Evolutionary conservation across 2,888 invertebrate species (phyloP).

Genomic region (Phrixothrix hirtus): DNA sequence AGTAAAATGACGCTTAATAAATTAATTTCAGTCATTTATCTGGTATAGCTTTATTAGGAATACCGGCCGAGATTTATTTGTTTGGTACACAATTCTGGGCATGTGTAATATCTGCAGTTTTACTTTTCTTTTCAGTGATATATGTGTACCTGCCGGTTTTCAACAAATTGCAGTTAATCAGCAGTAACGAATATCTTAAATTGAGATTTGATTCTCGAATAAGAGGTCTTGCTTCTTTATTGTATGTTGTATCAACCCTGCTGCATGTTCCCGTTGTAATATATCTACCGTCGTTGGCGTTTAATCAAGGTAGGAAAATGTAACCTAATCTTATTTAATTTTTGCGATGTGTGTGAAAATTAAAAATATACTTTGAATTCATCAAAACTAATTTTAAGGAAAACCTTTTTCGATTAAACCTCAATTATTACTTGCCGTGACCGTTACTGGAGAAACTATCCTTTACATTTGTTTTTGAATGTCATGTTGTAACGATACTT

Average conservation of each 20-base stretch:
- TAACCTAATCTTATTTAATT: no score
- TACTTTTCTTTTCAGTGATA: conserved; percentile 43
- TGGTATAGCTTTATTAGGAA: conserved; percentile 70
- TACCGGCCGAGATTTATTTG: conserved; percentile 71
- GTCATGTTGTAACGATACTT: no score
- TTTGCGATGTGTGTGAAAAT: no score
- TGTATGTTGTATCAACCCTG: conserved; percentile 58
- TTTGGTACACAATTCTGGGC: conserved; percentile 66
- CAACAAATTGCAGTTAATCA: conserved; percentile 67
- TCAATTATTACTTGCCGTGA: no score
- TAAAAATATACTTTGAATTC: no score
- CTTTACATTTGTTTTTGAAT: no score
- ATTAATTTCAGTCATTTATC: conserved; percentile 67
- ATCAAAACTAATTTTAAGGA: no score
- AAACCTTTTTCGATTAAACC: no score
- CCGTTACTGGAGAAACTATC: no score
- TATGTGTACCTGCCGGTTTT: conserved; percentile 64
- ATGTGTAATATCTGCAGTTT: conserved; percentile 52
- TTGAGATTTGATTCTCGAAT: conserved; percentile 63
- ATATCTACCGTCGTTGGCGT: conserved; percentile 68
- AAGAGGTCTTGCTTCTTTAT: conserved; percentile 61
- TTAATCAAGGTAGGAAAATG: conserved; percentile 61
- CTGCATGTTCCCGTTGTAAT: conserved; percentile 65
- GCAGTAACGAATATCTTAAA: conserved; percentile 67
- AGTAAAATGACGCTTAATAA: not conserved